These are phyloP conservation scores for Colaptes auratus DNA, from an alignment of 2,113 vertebrate species.

Conservation along the genomic window DNA sequence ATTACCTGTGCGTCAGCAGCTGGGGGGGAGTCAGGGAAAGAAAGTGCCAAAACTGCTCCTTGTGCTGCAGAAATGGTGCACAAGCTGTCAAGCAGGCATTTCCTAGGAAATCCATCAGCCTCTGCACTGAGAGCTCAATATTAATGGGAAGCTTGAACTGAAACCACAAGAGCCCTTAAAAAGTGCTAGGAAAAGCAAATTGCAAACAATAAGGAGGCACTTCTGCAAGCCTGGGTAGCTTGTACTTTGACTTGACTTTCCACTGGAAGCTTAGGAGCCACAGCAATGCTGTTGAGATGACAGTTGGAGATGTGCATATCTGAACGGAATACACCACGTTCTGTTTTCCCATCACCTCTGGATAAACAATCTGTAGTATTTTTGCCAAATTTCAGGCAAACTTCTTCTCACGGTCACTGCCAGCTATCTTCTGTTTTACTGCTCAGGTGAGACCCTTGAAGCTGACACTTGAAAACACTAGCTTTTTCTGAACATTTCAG, in stretches of 20 bases:
- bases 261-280: neutral
- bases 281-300: neutral
- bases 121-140: fast-evolving
- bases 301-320: neutral
- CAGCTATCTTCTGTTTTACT: neutral
- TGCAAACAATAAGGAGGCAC: neutral
- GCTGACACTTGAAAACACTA: neutral
- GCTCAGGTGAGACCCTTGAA: neutral
- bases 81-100: neutral
- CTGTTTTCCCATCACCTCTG: neutral
- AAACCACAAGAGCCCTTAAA: neutral
- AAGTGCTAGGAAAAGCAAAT: neutral
- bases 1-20: neutral
- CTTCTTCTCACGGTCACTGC: neutral
- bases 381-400: neutral
- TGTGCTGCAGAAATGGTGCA: neutral
- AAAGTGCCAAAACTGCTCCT: neutral
- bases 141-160: neutral
- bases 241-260: neutral
- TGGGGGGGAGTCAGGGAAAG: neutral
- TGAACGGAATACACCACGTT: neutral
- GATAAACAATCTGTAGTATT: neutral
- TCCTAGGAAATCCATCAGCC: neutral
- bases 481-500: neutral
- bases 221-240: neutral